Evolutionary conservation across 2,888 invertebrate species (phyloP).

Genomic region (Teleiodes luculella): DNA sequence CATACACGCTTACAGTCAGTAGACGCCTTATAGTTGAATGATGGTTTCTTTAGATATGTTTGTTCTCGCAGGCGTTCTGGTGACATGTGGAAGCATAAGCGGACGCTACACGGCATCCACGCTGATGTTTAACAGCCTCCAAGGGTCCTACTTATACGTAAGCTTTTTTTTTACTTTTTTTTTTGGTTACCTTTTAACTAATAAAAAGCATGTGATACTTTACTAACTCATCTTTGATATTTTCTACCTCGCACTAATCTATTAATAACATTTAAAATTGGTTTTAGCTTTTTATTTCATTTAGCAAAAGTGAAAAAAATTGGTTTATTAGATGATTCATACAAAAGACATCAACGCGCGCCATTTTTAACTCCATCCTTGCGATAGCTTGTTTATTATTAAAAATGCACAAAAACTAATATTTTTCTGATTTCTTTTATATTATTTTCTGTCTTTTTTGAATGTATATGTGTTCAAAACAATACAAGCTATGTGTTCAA

Average conservation of each 20-base stretch:
- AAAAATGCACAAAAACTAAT: too few species aligned
- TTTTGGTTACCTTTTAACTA: not conserved
- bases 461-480: too few species aligned
- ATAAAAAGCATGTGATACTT: not conserved
- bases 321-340: not conserved
- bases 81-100: slow-evolving; percentile 74
- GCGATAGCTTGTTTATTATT: not conserved
- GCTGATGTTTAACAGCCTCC: slow-evolving; percentile 24
- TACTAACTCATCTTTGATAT: not conserved
- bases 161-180: not conserved
- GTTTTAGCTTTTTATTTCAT: not conserved
- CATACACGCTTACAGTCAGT: too few species aligned
- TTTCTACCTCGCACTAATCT: too few species aligned
- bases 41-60: too few species aligned
- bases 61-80: slow-evolving; percentile 56
- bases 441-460: too few species aligned
- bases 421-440: too few species aligned
- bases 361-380: not conserved
- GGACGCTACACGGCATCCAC: slow-evolving; percentile 64
- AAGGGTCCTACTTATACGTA: not conserved
- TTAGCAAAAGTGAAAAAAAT: not conserved
- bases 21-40: too few species aligned
- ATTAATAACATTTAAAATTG: too few species aligned
- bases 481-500: too few species aligned
- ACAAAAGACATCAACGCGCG: slow-evolving; percentile 4